phyloP scores from a whole-genome alignment of 2,888 invertebrate genomes.

The Neoaliturus tenellus region DNA sequence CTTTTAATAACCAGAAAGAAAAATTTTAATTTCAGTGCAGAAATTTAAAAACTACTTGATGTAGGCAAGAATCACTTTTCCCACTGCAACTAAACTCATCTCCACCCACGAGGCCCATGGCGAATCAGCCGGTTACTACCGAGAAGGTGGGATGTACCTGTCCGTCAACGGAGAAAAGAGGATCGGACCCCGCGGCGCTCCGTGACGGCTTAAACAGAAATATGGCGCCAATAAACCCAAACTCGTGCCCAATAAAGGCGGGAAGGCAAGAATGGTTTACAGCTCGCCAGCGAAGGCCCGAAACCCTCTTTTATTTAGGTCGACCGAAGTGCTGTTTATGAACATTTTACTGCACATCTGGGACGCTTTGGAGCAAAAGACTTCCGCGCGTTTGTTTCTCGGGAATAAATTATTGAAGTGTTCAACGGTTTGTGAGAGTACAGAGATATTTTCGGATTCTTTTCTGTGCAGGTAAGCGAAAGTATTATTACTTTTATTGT shows the following conservation, averaged over 20 bases:
- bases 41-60: too few relatives aligned
- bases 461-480: too few relatives aligned
- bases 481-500: too few relatives aligned
- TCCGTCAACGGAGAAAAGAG: not conserved
- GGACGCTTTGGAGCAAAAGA: not conserved
- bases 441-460: too few relatives aligned
- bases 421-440: too few relatives aligned
- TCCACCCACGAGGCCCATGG: too few relatives aligned
- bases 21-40: too few relatives aligned
- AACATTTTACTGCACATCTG: slow-evolving; percentile 14
- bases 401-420: not conserved
- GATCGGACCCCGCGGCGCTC: slow-evolving; percentile 20
- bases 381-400: not conserved
- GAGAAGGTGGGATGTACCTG: slow-evolving; percentile 23
- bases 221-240: slow-evolving; percentile 21
- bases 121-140: slow-evolving; percentile 10
- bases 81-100: too few relatives aligned
- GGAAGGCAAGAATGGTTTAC: slow-evolving; percentile 21
- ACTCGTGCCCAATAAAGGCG: slow-evolving; percentile 4
- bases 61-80: too few relatives aligned
- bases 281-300: not conserved
- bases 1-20: too few relatives aligned
- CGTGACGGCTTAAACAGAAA: slow-evolving; percentile 21
- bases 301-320: slow-evolving; percentile 21
- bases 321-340: slow-evolving; percentile 21